These are phyloP conservation scores for Encarsia formosa DNA, from an alignment of 2,888 invertebrate genomes.

Conservation along the genomic window DNA sequence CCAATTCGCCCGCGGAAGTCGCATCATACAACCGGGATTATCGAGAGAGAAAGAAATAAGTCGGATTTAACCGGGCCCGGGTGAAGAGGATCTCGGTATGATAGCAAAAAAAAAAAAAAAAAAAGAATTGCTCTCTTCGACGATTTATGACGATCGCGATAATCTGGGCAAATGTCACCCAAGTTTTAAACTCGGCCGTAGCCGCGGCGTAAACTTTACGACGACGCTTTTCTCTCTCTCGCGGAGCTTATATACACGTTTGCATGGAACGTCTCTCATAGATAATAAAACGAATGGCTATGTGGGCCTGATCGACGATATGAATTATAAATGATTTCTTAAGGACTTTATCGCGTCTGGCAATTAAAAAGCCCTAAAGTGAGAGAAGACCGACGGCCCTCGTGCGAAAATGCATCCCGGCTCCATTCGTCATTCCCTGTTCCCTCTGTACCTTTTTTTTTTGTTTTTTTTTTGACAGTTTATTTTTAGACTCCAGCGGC, in stretches of 20 bases:
- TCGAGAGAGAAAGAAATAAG: too few species aligned
- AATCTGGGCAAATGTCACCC: conserved; percentile 21
- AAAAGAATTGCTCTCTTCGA: too few species aligned
- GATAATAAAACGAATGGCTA: conserved; percentile 23
- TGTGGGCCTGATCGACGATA: conserved; percentile 21
- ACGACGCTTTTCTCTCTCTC: background rate
- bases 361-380: conserved; percentile 21
- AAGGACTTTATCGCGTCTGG: conserved; percentile 21
- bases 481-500: background rate
- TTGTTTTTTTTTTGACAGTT: background rate
- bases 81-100: too few species aligned
- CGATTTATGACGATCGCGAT: conserved; percentile 27
- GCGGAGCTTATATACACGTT: background rate
- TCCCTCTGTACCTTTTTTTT: background rate
- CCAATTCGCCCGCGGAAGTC: too few species aligned
- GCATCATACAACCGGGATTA: too few species aligned
- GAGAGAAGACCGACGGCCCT: conserved; percentile 1
- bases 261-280: conserved; percentile 7
- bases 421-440: conserved; percentile 21
- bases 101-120: too few species aligned
- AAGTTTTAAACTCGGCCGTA: conserved; percentile 17
- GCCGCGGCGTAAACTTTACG: conserved; percentile 23
- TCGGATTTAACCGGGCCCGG: too few species aligned
- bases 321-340: conserved; percentile 27
- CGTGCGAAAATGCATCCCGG: conserved; percentile 20